A percentile compares a stretch with the other conserved stretches of the same genome.
These are phyloP conservation scores for Aegithalos caudatus DNA, from an alignment of 2,113 vertebrate species.

Conservation along the genomic window DNA sequence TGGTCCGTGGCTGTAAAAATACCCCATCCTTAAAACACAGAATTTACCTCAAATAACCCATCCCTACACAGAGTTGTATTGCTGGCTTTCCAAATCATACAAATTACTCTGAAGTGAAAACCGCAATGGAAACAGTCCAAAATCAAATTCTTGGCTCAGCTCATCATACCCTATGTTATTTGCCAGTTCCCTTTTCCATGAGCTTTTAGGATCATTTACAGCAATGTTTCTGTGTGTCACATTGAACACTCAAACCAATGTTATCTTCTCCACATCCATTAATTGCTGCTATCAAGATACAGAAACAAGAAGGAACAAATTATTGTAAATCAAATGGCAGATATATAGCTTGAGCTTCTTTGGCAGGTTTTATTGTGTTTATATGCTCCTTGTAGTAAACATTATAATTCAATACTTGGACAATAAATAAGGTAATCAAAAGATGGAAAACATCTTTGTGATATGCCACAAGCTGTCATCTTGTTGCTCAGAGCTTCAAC, in stretches of 20 bases:
- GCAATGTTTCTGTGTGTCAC: conserved; percentile 58
- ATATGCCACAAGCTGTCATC: not conserved
- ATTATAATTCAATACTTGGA: not conserved
- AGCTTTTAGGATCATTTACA: conserved; percentile 57
- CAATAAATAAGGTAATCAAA: not conserved
- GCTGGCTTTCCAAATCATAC: conserved; percentile 76
- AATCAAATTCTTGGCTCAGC: conserved; percentile 72
- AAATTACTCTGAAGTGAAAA: conserved; percentile 77
- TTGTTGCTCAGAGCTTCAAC: not conserved
- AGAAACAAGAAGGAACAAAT: conserved; percentile 18
- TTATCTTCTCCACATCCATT: conserved; percentile 26
- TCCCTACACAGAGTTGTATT: conserved; percentile 69
- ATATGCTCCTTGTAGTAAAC: not conserved
- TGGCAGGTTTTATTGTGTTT: not conserved
- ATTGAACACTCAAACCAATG: conserved; percentile 13
- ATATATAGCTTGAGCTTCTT: not conserved
- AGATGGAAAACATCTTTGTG: not conserved
- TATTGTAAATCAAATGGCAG: not conserved
- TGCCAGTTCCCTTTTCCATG: conserved; percentile 64
- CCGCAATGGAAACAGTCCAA: conserved; percentile 72
- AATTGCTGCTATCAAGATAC: not conserved
- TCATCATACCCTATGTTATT: conserved; percentile 52
- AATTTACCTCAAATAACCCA: conserved; percentile 78
- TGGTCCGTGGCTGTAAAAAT: conserved; percentile 50
- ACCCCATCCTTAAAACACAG: conserved; percentile 46